phyloP scores from a whole-genome alignment of 2,888 invertebrate genomes.

The Drosophila dives region DNA sequence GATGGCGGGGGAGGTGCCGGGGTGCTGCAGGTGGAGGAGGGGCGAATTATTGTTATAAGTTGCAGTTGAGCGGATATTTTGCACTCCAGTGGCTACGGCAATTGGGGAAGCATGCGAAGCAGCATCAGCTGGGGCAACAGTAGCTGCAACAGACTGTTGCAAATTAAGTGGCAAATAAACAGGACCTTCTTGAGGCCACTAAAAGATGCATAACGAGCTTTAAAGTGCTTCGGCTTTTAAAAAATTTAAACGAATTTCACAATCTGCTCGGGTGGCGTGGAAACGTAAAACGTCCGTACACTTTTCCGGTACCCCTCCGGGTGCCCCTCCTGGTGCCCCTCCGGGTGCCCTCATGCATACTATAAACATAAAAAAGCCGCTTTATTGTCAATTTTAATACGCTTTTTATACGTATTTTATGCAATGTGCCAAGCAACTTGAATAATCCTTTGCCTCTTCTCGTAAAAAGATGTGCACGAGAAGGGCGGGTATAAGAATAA shows the following conservation, averaged over 20 bases:
- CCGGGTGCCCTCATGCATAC: slow-evolving; percentile 31
- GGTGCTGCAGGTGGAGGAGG: not conserved
- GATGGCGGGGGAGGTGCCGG: too few species aligned
- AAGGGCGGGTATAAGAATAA: slow-evolving; percentile 24
- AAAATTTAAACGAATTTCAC: slow-evolving; percentile 53
- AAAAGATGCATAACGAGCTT: slow-evolving; percentile 74
- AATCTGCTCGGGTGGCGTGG: slow-evolving; percentile 3
- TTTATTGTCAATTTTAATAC: slow-evolving; percentile 82
- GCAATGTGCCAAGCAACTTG: slow-evolving; percentile 62
- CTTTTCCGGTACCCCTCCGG: not conserved
- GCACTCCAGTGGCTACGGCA: slow-evolving; percentile 65
- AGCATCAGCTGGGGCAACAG: slow-evolving; percentile 3
- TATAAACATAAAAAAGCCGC: slow-evolving; percentile 76
- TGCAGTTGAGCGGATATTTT: slow-evolving; percentile 77
- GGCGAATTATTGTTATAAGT: slow-evolving; percentile 51
- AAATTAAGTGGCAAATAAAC: slow-evolving; percentile 81
- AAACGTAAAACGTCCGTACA: not conserved
- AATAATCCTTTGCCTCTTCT: slow-evolving; percentile 76
- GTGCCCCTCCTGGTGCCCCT: not conserved
- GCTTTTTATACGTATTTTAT: slow-evolving; percentile 80
- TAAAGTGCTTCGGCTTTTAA: slow-evolving; percentile 63
- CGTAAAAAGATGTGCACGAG: slow-evolving; percentile 58
- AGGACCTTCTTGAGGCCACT: slow-evolving; percentile 67
- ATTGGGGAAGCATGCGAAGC: slow-evolving; percentile 41
- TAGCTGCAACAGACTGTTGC: slow-evolving; percentile 69